Conservation (phyloP, 1,140 invertebrate genomes). For the Sycophaga agraensis region DNA sequence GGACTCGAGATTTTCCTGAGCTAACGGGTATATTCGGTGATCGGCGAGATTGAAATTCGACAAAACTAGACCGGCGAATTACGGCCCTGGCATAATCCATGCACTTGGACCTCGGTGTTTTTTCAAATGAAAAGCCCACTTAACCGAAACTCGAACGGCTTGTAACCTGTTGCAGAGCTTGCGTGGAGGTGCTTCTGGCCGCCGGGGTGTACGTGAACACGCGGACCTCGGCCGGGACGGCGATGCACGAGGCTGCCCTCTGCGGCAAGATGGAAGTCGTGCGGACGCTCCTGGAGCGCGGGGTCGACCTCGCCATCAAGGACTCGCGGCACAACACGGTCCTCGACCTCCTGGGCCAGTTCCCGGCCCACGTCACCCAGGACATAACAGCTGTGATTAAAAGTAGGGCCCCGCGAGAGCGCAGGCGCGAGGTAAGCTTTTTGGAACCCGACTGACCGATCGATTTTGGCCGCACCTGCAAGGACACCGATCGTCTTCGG, state of each 20-base stretch:
- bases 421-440: no score
- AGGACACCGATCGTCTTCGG: conserved; percentile 54
- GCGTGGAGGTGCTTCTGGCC: conserved; percentile 48
- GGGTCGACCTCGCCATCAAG: conserved; percentile 77
- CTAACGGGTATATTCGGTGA: no score
- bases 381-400: conserved; percentile 82
- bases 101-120: no score
- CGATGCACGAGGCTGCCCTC: conserved; percentile 91
- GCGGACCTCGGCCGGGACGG: conserved; percentile 83
- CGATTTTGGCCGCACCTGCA: no score
- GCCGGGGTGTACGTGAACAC: conserved; percentile 90
- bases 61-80: no score
- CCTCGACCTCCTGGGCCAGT: conserved; percentile 81
- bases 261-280: conserved; percentile 93
- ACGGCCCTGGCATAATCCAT: no score
- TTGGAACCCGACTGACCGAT: no score
- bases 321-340: conserved; percentile 83
- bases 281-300: conserved; percentile 75
- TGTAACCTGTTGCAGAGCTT: conserved; percentile 18
- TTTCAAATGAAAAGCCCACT: no score
- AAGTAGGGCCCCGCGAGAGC: no score
- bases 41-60: no score
- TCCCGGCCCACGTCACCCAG: conserved; percentile 85
- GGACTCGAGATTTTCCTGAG: no score
- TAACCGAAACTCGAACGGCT: no score